Base-by-base conservation (phyloP, 2,888 invertebrate genomes). In the Sarcophaga subvicina region DNA sequence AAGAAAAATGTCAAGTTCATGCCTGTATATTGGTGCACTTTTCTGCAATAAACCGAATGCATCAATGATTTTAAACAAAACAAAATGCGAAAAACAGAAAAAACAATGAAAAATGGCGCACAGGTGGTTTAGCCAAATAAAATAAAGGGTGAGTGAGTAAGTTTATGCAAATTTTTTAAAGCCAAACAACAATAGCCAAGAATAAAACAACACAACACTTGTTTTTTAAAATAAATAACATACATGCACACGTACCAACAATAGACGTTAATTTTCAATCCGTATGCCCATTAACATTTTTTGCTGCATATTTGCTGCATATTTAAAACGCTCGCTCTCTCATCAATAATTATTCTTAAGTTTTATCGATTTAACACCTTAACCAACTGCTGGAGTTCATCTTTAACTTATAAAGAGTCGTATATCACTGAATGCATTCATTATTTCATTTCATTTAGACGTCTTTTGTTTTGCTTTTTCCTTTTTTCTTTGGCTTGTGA, bases 1-100 rank as follows among this genome's bases (percentile, higher is more conserved):
- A 49, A 72, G 45, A 76, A 76, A 64, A 59, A 70, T 76, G 49
- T 77, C 77, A 83, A 83, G 66, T 71, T 72, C 49, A 77, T 72
- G 37, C 10, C 37, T 37, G 37, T 37, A 37, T 37, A 10, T 37
- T 8, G 10, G 37, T 37, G 8, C 37, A 10, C 37, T 10, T 69
- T 83, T 72, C 66, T 72, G 37, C 37, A 62, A 27, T 37, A 27
- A 25, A 67, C 4, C 45, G 62, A 67, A 77, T 77, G 72, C 72
- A 77, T 83, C 59, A 17, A 11, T 72, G 67, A 59, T 71, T 72
- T 66, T 71, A 3, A 59, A 62, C 25, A 49, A 77, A 78, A 37
- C 37, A 37, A 37, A 8, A 37, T 37, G 37, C 10, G 37, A 37
- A 10, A 37, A 10, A 37, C 37, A 6, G 8, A 37, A 37, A 73